A percentile compares a stretch with the other conserved stretches of the same genome.
These are phyloP conservation scores for Plectrocnemia conspersa DNA, from an alignment of 1,140 invertebrate genomes.

Conservation along the genomic window DNA sequence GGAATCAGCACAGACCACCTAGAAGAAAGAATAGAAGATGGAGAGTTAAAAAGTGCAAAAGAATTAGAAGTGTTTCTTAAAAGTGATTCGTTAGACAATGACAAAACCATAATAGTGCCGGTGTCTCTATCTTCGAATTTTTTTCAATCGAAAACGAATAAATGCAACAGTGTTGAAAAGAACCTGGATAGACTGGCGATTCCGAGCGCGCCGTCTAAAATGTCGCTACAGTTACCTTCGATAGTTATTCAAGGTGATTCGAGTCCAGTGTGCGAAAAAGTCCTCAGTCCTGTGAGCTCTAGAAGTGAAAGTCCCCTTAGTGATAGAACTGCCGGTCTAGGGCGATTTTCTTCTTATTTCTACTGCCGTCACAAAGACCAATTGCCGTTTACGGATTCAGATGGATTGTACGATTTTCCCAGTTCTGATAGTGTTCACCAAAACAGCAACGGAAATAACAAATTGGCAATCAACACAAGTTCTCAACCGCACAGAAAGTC, in stretches of 20 bases:
- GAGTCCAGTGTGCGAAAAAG: constrained; percentile 47
- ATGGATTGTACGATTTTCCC: constrained; percentile 70
- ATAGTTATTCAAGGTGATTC: constrained; percentile 58
- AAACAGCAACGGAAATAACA: constrained; percentile 41
- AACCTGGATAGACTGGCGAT: constrained; percentile 45
- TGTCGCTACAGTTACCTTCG: constrained; percentile 55
- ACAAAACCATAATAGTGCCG: constrained; percentile 28
- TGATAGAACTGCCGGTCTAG: constrained; percentile 58
- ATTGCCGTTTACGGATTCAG: constrained; percentile 67
- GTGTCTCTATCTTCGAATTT: constrained; percentile 35
- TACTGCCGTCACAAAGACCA: constrained; percentile 58
- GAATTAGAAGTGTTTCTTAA: constrained; percentile 58
- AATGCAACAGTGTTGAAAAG: constrained; percentile 49
- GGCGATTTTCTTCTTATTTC: constrained; percentile 63
- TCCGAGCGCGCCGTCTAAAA: constrained; percentile 38
- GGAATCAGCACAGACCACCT: constrained; percentile 63
- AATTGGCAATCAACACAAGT: constrained; percentile 39
- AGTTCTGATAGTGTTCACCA: constrained; percentile 62
- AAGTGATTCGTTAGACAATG: constrained; percentile 28
- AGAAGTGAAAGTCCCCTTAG: constrained; percentile 71
- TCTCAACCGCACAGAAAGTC: constrained; percentile 50
- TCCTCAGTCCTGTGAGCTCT: constrained; percentile 67
- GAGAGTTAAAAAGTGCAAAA: constrained; percentile 59
- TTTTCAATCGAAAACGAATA: constrained; percentile 45
- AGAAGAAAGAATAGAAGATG: constrained; percentile 61